Conservation (phyloP, 1,140 invertebrate genomes). For the Brachionus calyciflorus region DNA sequence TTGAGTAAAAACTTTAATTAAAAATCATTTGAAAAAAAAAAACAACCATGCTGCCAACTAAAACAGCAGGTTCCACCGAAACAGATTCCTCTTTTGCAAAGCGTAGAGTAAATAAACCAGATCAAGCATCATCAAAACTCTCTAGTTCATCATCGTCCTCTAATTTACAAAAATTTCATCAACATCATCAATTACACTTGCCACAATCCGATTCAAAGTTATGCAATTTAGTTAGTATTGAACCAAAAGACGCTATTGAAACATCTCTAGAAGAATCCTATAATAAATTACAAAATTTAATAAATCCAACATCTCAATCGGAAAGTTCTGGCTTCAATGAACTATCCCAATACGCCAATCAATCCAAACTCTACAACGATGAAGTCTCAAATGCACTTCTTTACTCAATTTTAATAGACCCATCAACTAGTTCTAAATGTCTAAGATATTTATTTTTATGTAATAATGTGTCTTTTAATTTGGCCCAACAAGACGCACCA, state of each 20-base stretch:
- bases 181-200: slow-evolving; percentile 36
- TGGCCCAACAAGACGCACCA: not conserved
- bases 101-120: not conserved
- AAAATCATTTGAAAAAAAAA: no score
- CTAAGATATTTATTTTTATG: slow-evolving; percentile 28
- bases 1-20: no score
- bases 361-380: slow-evolving; percentile 31
- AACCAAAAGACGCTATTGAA: slow-evolving; percentile 16
- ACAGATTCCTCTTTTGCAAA: not conserved
- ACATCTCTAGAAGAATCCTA: slow-evolving; percentile 18
- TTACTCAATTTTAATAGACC: slow-evolving; percentile 31
- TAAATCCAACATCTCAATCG: not conserved
- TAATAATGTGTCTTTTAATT: slow-evolving; percentile 33
- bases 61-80: no score
- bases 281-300: slow-evolving; percentile 38
- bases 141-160: not conserved
- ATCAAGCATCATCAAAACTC: slow-evolving; percentile 16
- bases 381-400: slow-evolving; percentile 40
- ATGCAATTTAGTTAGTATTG: slow-evolving; percentile 4
- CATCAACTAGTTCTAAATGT: not conserved
- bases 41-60: no score
- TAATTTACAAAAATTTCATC: slow-evolving; percentile 24
- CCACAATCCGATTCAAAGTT: not conserved
- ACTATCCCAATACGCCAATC: slow-evolving; percentile 7
- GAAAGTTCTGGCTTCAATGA: slow-evolving; percentile 35